Percentiles rank a stretch among this genome's conserved stretches.
These are phyloP conservation scores for Luffia ferchaultella DNA, from an alignment of 2,888 invertebrate species.

Conservation along the genomic window DNA sequence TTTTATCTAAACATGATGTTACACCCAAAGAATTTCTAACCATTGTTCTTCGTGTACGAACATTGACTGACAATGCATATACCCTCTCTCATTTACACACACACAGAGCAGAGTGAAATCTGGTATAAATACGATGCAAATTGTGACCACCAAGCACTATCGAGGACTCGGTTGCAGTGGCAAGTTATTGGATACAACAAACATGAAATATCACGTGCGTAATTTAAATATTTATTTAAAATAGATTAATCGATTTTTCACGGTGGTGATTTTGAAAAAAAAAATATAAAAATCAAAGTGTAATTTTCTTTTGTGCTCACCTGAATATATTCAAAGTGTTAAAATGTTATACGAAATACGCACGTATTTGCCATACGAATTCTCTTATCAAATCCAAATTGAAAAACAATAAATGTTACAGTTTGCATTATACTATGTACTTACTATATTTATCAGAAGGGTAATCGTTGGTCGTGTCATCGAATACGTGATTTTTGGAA, in stretches of 20 bases:
- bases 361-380: too few species aligned
- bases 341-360: too few species aligned
- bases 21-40: conserved; percentile 53
- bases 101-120: conserved; percentile 49
- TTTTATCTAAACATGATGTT: background rate
- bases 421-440: too few species aligned
- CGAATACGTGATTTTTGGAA: too few species aligned
- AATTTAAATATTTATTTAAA: background rate
- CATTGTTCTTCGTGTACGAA: conserved; percentile 47
- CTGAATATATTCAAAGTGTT: too few species aligned
- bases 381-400: background rate
- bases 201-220: conserved; percentile 61
- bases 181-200: conserved; percentile 13
- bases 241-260: background rate
- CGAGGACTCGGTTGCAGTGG: conserved; percentile 7
- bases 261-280: background rate
- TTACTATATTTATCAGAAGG: too few species aligned
- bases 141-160: conserved; percentile 52
- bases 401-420: background rate
- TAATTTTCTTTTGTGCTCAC: conserved; percentile 18
- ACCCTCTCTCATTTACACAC: conserved; percentile 41
- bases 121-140: conserved; percentile 64
- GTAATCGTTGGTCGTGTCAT: too few species aligned
- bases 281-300: conserved; percentile 9
- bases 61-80: conserved; percentile 47